phyloP scores from a whole-genome alignment of 2,113 vertebrate species.

The Zingel zingel region DNA sequence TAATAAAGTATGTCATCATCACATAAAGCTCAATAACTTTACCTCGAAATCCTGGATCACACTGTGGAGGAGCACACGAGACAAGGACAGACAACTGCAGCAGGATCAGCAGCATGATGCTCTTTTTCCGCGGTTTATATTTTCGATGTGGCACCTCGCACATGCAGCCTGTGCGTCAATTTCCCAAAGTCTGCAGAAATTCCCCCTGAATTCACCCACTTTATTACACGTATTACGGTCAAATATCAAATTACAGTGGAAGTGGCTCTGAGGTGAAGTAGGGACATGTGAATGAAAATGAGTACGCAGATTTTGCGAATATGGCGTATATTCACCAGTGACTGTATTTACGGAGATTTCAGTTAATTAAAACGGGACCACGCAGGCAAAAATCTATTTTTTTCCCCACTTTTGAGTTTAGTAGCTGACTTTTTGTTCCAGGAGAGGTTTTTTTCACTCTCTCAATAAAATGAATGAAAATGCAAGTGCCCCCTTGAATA shows the following conservation, averaged over 20 bases:
- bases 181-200: constrained; percentile 47
- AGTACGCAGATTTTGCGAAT: neutral
- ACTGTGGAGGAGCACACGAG: constrained; percentile 68
- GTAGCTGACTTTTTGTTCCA: neutral
- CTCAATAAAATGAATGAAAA: too few relatives aligned
- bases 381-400: neutral
- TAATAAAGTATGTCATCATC: neutral
- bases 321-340: too few relatives aligned
- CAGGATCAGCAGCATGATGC: constrained; percentile 71
- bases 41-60: constrained; percentile 84
- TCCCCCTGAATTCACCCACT: constrained; percentile 39
- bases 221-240: constrained; percentile 79
- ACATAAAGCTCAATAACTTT: constrained; percentile 56
- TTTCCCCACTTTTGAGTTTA: neutral
- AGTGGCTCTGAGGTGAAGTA: constrained; percentile 17
- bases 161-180: constrained; percentile 37
- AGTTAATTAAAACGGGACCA: neutral
- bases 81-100: constrained; percentile 54
- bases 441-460: neutral
- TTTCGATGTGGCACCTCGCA: constrained; percentile 85
- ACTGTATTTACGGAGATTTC: neutral
- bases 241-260: constrained; percentile 80
- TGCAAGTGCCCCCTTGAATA: fast-evolving
- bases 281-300: neutral
- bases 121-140: constrained; percentile 45